Evolutionary conservation across 2,797 vertebrate genomes (phyloP).

Genomic region (Otolemur crassicaudatus): DNA sequence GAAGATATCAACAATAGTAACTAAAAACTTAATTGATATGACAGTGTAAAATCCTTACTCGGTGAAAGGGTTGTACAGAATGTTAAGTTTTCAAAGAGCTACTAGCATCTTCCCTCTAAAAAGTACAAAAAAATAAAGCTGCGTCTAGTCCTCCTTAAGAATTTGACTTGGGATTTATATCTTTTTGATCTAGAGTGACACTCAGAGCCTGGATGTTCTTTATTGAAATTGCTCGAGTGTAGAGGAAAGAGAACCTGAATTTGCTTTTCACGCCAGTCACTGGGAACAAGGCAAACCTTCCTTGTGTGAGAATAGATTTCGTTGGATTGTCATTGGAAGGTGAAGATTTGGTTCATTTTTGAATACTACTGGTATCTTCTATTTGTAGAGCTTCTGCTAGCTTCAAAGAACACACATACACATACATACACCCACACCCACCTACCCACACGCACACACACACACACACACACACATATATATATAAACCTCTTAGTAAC

Average conservation of each 20-base stretch:
- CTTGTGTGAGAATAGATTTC: conserved; percentile 45
- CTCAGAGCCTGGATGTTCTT: conserved; percentile 63
- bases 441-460: too few relatives aligned
- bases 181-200: conserved; percentile 77
- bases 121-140: not conserved
- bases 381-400: not conserved
- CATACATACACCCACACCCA: too few relatives aligned
- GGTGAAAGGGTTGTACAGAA: not conserved
- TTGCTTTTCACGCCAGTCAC: conserved; percentile 82
- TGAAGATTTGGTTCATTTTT: conserved; percentile 50
- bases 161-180: conserved; percentile 71
- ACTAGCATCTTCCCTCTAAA: not conserved
- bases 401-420: not conserved
- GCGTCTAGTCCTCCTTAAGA: conserved; percentile 55
- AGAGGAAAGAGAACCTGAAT: conserved; percentile 80
- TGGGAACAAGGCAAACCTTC: conserved; percentile 71
- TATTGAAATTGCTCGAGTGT: conserved; percentile 82
- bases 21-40: not conserved
- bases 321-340: not conserved
- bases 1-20: not conserved
- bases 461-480: too few relatives aligned
- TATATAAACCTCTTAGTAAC: not conserved
- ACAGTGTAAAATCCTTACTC: conserved; percentile 6
- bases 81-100: conserved; percentile 24
- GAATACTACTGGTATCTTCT: conserved; percentile 26